Base-by-base conservation (phyloP, 1,140 invertebrate species). In the Penaeus chinensis region DNA sequence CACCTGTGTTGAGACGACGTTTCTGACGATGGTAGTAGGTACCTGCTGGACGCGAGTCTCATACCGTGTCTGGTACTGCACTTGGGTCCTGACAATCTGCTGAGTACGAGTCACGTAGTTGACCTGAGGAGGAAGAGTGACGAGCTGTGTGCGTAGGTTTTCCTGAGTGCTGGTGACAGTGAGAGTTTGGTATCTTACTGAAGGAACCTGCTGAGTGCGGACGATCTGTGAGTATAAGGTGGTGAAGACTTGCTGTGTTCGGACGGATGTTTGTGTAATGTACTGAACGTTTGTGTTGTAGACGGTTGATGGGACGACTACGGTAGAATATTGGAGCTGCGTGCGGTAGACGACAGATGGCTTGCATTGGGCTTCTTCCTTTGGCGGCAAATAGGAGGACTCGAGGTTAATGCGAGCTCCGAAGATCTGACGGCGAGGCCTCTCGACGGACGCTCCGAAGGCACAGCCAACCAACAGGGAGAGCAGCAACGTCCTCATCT, bases 1-100 rank as follows among this genome's bases (percentile, higher is more conserved):
- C 32, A 89, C 84, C 63, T 89, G 88, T n/a, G 88, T 89, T 63
- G 88, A 89, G 22, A 89, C 76, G 7, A 89, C 88, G 22, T 78
- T 82, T 60, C 82, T 80, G 24, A 62, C 37, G 27, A 84, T n/a
- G 37, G 84, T 85, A 16, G 81, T 85, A 24, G 82, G 88, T 20
- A 89, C 88, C 77, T 85, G 83, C 76, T 85, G 88, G 19, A 82
- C 61, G 20, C 82, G 69, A n/a, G 88, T 89, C 19, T 47, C n/a
- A 77, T 69, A 84, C 61, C 37, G 47, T 61, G 88, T 89, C 62
- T 84, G 24, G 60, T 66, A 82, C 77, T 85, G 78, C 11, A 89
- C 88, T 27, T 85, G 88, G 37, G 84, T 82, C 22, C 80, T 62
- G 32, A 77, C 82, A 16, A 37, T 71, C 61, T 78, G 27, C 66